A percentile compares a stretch with the other conserved stretches of the same genome.
Conservation (phyloP, 2,113 vertebrate species). For the Larimichthys crocea region DNA sequence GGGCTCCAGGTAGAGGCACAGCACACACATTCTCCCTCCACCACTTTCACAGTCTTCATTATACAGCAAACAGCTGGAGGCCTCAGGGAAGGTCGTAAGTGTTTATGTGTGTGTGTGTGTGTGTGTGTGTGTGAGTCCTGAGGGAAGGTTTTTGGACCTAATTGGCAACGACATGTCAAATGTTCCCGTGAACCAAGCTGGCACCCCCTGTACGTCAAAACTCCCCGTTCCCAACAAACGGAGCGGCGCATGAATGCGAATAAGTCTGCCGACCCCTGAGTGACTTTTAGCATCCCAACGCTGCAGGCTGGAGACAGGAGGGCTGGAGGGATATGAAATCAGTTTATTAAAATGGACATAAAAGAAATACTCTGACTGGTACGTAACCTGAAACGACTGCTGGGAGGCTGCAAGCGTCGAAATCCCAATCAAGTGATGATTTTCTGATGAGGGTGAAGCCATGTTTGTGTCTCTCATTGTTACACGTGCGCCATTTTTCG, state of each 20-base stretch:
- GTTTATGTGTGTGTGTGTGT: constrained; percentile 18
- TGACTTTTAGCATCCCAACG: constrained; percentile 59
- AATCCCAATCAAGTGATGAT: constrained; percentile 3
- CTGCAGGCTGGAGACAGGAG: constrained; percentile 31
- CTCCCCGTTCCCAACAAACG: constrained; percentile 33
- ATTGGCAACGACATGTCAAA: constrained; percentile 78
- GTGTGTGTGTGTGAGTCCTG: constrained; percentile 8
- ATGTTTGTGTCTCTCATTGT: background rate
- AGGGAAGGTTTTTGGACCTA: constrained; percentile 69
- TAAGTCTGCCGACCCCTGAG: constrained; percentile 57
- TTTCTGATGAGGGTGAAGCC: constrained; percentile 18
- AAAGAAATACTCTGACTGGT: background rate
- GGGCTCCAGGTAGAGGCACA: constrained; percentile 18
- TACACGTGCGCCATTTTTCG: background rate
- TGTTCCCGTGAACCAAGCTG: constrained; percentile 62
- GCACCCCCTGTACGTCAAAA: constrained; percentile 51
- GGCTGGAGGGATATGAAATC: constrained; percentile 30
- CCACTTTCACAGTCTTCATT: constrained; percentile 69
- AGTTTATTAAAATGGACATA: constrained; percentile 32
- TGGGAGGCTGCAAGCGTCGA: background rate
- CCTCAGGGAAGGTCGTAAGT: constrained; percentile 59
- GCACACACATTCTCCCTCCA: constrained; percentile 34
- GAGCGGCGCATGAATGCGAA: constrained; percentile 57
- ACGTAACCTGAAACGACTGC: constrained; percentile 17
- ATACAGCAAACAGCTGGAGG: constrained; percentile 78